Percentiles rank a stretch among this genome's conserved stretches.
Evolutionary conservation across 1,140 invertebrate genomes (phyloP).

Genomic region (Oryzaephilus surinamensis): DNA sequence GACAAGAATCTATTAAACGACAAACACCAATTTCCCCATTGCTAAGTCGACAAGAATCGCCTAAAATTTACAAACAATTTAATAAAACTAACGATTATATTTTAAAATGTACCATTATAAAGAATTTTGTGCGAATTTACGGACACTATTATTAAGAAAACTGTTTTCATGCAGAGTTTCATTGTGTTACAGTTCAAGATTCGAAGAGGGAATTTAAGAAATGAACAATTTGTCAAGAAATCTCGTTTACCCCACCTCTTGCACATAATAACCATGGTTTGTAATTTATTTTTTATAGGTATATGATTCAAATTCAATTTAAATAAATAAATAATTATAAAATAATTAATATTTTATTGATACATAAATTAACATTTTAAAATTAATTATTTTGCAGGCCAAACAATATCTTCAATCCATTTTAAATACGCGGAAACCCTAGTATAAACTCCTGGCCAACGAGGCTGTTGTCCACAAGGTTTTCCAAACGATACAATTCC

Average conservation of each 20-base stretch:
- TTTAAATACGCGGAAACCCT: slow-evolving; percentile 42
- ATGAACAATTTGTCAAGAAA: no score
- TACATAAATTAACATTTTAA: no score
- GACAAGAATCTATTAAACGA: slow-evolving; percentile 1
- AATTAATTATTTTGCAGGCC: slow-evolving; percentile 13
- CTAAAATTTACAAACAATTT: not conserved
- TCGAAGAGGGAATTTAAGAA: no score
- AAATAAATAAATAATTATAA: no score
- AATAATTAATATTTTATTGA: no score
- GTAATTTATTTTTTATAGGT: slow-evolving; percentile 1
- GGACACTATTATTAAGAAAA: no score
- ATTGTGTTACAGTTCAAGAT: no score
- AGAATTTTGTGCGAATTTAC: no score
- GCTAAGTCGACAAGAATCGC: not conserved
- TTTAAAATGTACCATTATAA: no score
- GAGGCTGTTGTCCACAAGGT: slow-evolving; percentile 37
- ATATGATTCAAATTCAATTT: not conserved
- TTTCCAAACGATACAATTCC: slow-evolving; percentile 43
- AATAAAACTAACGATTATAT: not conserved
- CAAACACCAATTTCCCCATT: not conserved
- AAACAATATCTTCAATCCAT: slow-evolving; percentile 42
- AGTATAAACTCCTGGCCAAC: slow-evolving; percentile 45
- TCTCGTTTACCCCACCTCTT: no score
- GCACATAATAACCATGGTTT: no score
- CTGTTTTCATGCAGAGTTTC: no score